Evolutionary conservation across 2,888 invertebrate species (phyloP).

Genomic region (Tipula confusa): DNA sequence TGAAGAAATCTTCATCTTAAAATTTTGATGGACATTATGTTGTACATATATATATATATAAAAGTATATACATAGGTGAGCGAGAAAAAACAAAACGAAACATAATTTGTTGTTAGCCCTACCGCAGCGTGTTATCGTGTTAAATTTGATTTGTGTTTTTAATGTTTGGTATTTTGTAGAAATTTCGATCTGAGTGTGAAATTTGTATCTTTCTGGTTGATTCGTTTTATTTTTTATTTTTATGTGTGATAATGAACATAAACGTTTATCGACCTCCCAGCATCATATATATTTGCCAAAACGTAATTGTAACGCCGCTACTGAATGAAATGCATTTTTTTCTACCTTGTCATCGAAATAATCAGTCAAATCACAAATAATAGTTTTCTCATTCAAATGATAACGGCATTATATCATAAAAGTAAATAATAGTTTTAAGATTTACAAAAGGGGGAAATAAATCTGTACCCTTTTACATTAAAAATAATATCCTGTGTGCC

Average conservation of each 20-base stretch:
- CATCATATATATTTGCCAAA: not conserved
- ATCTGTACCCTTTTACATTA: not conserved
- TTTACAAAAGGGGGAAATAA: not conserved
- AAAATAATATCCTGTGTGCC: not conserved
- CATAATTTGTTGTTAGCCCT: not conserved
- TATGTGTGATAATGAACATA: not conserved
- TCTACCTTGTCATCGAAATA: not conserved
- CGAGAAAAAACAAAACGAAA: not conserved
- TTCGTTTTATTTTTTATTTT: too few species aligned
- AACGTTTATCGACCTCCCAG: not conserved
- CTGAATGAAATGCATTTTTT: not conserved
- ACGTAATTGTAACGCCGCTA: not conserved
- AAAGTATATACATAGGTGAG: not conserved
- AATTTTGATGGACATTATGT: not conserved
- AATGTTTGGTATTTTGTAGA: not conserved
- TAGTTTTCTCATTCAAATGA: not conserved
- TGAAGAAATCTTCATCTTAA: not conserved
- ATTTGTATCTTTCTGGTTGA: not conserved
- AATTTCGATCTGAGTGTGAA: not conserved
- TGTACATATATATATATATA: not conserved
- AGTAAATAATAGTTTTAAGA: not conserved
- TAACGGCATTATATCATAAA: not conserved
- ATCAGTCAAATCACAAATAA: not conserved
- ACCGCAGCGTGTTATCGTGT: conserved; percentile 12
- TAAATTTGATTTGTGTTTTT: not conserved